Base-by-base conservation (phyloP, 1,140 invertebrate species). In the Lucilia cuprina region DNA sequence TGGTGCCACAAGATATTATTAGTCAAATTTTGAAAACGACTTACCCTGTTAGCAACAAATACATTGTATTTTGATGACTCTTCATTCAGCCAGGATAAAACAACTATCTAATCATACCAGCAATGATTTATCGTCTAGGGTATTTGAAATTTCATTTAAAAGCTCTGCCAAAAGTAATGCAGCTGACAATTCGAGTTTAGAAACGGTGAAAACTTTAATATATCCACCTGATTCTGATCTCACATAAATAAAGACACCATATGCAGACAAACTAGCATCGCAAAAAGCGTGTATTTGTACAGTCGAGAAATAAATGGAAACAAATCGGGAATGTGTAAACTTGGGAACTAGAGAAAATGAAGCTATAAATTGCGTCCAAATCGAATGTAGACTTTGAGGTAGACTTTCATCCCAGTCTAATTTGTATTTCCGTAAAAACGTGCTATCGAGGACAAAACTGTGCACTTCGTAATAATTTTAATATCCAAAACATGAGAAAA, bases 251-350 rank as follows among this genome's bases (percentile, higher is more conserved):
- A 86, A 87, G 21, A 88, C 87, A 5, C 88, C 91, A 84, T 91
- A 92, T 4, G 88, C 91, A 2, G 49, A 80, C 78, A 88, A 84
- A 7, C 88, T 90, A 0, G 90, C 90, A 85, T 92, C 91, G 12
- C 85, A 87, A 86, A 92, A 93, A 9, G 88, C 89, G 84, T 91
- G 88, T 5, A 84, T 41, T 82, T 84, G 82, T 13, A 83, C 30
- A 74, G 55, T 21, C 0, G 77, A 35, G 19, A 21, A 3, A 65
- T 35, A n/a, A 47, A 60, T 30, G 13, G 41, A 70, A 34, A 84
- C 78, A 74, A 84, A 84, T 25, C 78, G 30, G 50, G 78, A 60
- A 84, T 50, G 74, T n/a, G 2, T 82, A 14, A 82, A 49, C 17
- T 55, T 70, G 9, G n/a, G 2, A 14, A 80, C 49, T 19, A 60